Percentiles rank a stretch among this genome's conserved stretches.
Conservation (phyloP, 2,113 vertebrate genomes). For the Pygoscelis adeliae region DNA sequence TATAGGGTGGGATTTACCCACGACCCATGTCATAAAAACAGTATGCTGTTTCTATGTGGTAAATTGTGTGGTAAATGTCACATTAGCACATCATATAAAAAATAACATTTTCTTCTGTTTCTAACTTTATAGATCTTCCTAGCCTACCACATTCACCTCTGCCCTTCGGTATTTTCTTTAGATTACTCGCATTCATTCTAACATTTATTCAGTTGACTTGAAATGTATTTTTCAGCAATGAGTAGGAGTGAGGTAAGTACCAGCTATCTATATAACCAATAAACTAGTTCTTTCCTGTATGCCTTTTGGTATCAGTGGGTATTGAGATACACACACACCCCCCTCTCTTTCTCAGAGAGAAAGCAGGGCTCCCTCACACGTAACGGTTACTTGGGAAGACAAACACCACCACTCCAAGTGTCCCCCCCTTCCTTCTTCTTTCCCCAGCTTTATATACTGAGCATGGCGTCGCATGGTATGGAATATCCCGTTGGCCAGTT, state of each 20-base stretch:
- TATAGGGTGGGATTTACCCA: neutral
- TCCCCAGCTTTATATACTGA: no score
- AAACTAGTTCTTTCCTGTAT: neutral
- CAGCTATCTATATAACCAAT: neutral
- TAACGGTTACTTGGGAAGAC: no score
- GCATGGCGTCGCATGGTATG: no score
- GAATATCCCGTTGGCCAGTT: no score
- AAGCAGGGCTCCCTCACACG: no score
- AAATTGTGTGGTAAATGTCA: neutral
- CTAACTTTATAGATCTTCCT: neutral
- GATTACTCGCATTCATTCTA: neutral
- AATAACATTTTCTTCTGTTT: neutral
- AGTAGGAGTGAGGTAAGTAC: neutral
- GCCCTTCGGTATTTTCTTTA: neutral
- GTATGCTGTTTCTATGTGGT: neutral
- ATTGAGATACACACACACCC: neutral
- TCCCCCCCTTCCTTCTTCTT: no score
- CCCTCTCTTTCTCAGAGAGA: no score
- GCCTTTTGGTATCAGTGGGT: neutral
- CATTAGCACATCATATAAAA: neutral
- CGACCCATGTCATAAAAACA: neutral
- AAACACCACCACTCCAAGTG: no score
- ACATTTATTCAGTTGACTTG: neutral
- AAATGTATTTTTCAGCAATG: neutral
- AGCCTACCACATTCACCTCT: neutral